Percentiles rank a stretch among this genome's conserved stretches.
Conservation (phyloP, 2,797 vertebrate genomes). For the Crocidura indochinensis region DNA sequence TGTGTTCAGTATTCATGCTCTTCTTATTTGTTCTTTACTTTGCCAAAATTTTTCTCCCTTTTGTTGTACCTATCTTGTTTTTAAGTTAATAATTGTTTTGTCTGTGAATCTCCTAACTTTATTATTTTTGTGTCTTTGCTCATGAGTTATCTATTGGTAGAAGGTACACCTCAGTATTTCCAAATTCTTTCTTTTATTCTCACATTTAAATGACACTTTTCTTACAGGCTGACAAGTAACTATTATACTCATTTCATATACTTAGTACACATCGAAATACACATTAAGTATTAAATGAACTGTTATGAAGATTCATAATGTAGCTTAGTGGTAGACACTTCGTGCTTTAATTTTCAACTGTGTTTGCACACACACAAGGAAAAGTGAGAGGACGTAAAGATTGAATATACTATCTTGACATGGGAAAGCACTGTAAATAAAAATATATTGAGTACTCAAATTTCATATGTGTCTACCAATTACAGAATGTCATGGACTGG, state of each 20-base stretch:
- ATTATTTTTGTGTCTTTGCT: constrained; percentile 32
- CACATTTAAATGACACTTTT: constrained; percentile 36
- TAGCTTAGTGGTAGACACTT: background rate
- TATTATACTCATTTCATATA: too few species aligned
- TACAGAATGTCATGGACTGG: background rate
- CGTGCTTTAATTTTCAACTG: background rate
- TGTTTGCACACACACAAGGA: too few species aligned
- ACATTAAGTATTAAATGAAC: background rate
- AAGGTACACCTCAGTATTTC: background rate
- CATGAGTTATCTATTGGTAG: background rate
- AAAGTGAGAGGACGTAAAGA: too few species aligned
- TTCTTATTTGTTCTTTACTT: constrained; percentile 2
- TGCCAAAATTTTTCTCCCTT: constrained; percentile 26
- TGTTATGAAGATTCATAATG: background rate
- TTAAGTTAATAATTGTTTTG: constrained; percentile 44
- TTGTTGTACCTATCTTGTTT: background rate
- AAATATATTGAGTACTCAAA: constrained; percentile 9
- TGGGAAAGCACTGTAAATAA: constrained; percentile 36
- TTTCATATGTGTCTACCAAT: constrained; percentile 16
- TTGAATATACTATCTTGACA: background rate
- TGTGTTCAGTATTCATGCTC: background rate
- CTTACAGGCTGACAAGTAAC: background rate
- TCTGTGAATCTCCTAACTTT: background rate
- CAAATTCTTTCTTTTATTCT: background rate
- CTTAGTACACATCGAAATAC: background rate